Evolutionary conservation across 1,140 invertebrate species (phyloP).

Genomic region (Chlorops oryzae): DNA sequence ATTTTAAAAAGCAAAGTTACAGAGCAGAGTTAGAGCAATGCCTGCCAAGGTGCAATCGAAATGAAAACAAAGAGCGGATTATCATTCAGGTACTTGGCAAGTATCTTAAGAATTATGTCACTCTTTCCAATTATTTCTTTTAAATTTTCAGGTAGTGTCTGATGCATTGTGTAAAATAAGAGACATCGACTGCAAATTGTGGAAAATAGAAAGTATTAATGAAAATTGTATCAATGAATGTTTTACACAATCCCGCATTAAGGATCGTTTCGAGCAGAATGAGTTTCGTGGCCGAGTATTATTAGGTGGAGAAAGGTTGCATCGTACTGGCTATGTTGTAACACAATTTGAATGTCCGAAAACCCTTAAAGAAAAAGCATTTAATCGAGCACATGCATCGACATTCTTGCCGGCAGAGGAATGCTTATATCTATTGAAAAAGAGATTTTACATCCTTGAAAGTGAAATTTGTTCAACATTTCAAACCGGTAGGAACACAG

Average conservation of each 20-base stretch:
- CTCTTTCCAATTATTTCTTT: no score
- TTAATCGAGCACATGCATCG: conserved; percentile 27
- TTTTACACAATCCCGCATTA: conserved; percentile 30
- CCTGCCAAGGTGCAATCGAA: no score
- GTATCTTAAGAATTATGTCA: no score
- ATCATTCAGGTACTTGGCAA: conserved; percentile 9
- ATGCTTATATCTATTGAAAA: conserved; percentile 24
- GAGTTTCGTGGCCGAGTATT: conserved; percentile 38
- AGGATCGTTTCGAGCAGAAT: conserved; percentile 38
- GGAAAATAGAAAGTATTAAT: conserved; percentile 13
- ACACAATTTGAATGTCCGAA: conserved; percentile 27
- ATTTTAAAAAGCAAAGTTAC: no score
- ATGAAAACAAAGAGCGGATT: conserved; percentile 5
- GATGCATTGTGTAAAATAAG: conserved; percentile 34
- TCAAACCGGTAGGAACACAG: conserved; percentile 27
- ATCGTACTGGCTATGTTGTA: conserved; percentile 27
- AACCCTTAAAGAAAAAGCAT: conserved; percentile 26
- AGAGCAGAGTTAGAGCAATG: no score
- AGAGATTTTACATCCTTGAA: conserved; percentile 28
- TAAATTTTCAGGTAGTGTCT: conserved; percentile 33
- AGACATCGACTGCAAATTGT: conserved; percentile 31
- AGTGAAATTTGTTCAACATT: conserved; percentile 24
- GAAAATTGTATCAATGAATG: conserved; percentile 20
- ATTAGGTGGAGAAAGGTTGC: conserved; percentile 27
- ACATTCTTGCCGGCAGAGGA: conserved; percentile 31